Base-by-base conservation (phyloP, 1,140 invertebrate species). In the Callitettix versicolor region DNA sequence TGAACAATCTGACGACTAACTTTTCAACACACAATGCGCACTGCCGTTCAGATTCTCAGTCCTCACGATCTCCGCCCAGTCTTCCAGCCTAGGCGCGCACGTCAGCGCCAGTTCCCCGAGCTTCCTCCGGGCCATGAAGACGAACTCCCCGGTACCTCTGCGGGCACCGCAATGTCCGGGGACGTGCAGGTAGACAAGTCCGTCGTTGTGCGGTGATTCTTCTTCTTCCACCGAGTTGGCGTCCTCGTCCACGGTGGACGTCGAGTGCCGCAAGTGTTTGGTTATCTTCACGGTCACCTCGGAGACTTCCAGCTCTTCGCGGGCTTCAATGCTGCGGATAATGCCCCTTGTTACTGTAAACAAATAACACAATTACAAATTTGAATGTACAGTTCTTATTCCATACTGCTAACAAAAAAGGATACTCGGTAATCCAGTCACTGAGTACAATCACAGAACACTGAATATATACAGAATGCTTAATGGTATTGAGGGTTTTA, bases 41-140 rank as follows among this genome's bases (percentile, higher is more conserved):
- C 70, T 78, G 2, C 75, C 77, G 7, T 77, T 74, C 3, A 68
- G 68, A 26, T 77, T 73, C 38, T 84, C 70, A 42, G 74, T 71
- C 11, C 74, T 68, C 1, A 81, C 76, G 6, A 85, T 69, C 30
- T 71, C 63, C 1, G 71, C 69, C 86, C 86, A 90, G 41, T 85
- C 76, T 33, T 80, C 75, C 3, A 82, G 65, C 55, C 83, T 72
- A 0, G 86, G 85, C 0, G 86, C 84, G 63, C 88, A 90, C 1
- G 77, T 75, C 15, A 90, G 67, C 1, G 77, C 72, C n/a, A 84
- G 70, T 33, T 82, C 75, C 2, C 84, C 85, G 9, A 91, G 73
- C 58, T 81, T 75, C 54, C 82, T 72, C 52, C 81, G 73, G 12
- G 85, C 87, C 76, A 88, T 85, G 67, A 90, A 81, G 30, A 90